Conservation (phyloP, 2,888 invertebrate species). For the Peribatodes rhomboidaria region DNA sequence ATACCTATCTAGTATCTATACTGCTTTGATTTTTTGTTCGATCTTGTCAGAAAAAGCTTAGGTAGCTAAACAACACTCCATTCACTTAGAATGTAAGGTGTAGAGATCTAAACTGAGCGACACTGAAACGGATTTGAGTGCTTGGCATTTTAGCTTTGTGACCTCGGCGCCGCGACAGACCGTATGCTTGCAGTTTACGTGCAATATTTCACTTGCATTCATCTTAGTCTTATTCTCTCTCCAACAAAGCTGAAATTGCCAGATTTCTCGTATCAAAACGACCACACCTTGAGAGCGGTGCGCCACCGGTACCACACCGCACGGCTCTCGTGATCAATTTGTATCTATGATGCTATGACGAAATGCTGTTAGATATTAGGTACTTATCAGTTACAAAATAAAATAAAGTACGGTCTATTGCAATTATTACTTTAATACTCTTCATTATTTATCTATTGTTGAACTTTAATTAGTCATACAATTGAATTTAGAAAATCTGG, state of each 20-base stretch:
- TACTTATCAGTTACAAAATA: constrained; percentile 34
- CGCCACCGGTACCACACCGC: constrained; percentile 49
- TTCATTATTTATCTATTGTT: constrained; percentile 37
- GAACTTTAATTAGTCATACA: constrained; percentile 34
- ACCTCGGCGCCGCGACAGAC: constrained; percentile 74
- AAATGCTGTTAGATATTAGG: constrained; percentile 53
- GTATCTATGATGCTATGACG: constrained; percentile 63
- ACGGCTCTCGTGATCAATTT: constrained; percentile 63
- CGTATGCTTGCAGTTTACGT: constrained; percentile 66
- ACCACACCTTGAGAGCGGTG: constrained; percentile 56
- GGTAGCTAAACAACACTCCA: not conserved
- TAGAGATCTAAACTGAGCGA: constrained; percentile 45
- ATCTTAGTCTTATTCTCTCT: constrained; percentile 50
- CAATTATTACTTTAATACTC: constrained; percentile 27
- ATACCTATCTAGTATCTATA: too few relatives aligned
- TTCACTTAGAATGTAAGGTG: constrained; percentile 34
- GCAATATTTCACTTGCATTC: constrained; percentile 51
- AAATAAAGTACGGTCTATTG: constrained; percentile 36
- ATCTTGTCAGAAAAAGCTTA: not conserved
- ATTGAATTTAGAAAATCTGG: constrained; percentile 30
- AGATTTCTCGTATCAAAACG: constrained; percentile 43
- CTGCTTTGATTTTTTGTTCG: not conserved
- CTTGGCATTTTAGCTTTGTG: constrained; percentile 77
- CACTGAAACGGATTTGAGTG: constrained; percentile 73
- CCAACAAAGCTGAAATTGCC: constrained; percentile 46